Base-by-base conservation (phyloP, 2,888 invertebrate species). In the Melieria picta region DNA sequence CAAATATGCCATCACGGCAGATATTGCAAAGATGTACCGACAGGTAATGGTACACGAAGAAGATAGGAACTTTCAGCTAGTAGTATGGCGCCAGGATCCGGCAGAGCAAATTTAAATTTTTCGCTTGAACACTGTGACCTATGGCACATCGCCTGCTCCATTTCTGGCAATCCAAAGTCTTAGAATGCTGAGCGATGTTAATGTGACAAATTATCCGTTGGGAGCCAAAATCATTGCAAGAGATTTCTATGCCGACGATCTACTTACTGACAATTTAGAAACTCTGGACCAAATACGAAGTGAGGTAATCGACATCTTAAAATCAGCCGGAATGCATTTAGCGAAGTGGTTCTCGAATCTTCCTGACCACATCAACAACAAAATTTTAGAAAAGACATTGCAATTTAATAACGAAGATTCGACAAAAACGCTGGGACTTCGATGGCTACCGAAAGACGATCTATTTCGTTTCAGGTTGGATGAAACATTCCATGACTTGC, bases 401-500 rank as follows among this genome's bases (percentile, higher is more conserved):
- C 47, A 71, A 7, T 66, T n/a, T n/a, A n/a, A n/a, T n/a, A n/a
- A n/a, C n/a, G n/a, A n/a, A n/a, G n/a, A n/a, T n/a, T n/a, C n/a
- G 11, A 72, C 65, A 7, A 74, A 68, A 61, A 68, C 72, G 0
- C 55, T 77, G 4, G 71, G 74, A 13, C 61, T 71, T 2, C 60
- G 45, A 60, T 75, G 71, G 71, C 63, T 61, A 50, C 65, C 72
- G 11, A 63, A 58, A 6, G 55, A 52, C 5, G 69, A 69, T 60
- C n/a, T 10, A 5, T 74, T 75, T 46, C 46, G 55, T 6, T 74
- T 75, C 58, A 56, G 64, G 9, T 68, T 75, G 6, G 68, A 74
- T 10, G 5, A 63, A 63, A 74, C 62, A 69, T 73, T 71, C 45
- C 30, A 65, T 50, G 50, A 62, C 60, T 57, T 63, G 10, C 43